Evolutionary conservation across 2,113 vertebrate genomes (phyloP).

Genomic region (Noturus placidus): DNA sequence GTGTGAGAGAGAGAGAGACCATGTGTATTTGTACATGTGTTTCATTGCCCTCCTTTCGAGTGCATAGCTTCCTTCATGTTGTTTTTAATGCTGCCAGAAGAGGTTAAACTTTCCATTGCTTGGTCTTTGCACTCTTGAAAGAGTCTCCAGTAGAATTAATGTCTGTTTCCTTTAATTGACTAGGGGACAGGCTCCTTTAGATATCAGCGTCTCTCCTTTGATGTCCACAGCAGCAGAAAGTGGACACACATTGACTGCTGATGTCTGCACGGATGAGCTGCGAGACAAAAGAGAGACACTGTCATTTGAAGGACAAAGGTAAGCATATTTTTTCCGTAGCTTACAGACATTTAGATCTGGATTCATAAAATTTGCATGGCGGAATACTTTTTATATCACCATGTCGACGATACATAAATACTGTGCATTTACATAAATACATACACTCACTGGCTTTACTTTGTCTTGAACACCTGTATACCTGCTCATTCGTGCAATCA

Average conservation of each 20-base stretch:
- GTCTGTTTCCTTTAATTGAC: slow-evolving; percentile 38
- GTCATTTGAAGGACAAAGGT: neutral
- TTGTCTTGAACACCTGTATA: neutral
- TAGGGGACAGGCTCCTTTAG: slow-evolving; percentile 58
- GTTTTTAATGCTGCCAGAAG: slow-evolving; percentile 64
- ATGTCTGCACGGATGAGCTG: slow-evolving; percentile 54
- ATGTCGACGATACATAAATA: neutral
- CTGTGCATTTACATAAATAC: neutral
- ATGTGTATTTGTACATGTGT: slow-evolving; percentile 31
- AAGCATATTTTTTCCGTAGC: neutral
- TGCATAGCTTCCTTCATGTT: slow-evolving; percentile 47
- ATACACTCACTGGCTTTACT: neutral
- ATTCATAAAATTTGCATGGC: neutral
- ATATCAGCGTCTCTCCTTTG: slow-evolving; percentile 54
- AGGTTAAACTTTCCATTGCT: slow-evolving; percentile 42
- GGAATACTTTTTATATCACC: neutral
- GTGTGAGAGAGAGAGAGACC: slow-evolving; percentile 29
- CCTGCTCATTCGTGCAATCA: neutral
- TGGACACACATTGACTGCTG: slow-evolving; percentile 38
- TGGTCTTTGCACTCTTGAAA: slow-evolving; percentile 40
- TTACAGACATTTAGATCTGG: neutral
- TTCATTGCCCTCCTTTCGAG: slow-evolving; percentile 33
- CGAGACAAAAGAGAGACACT: slow-evolving; percentile 5
- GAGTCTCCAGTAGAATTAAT: slow-evolving; percentile 33
- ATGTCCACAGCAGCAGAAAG: slow-evolving; percentile 45